phyloP scores from a whole-genome alignment of 2,113 vertebrate species.

The Megaceryle torquata region DNA sequence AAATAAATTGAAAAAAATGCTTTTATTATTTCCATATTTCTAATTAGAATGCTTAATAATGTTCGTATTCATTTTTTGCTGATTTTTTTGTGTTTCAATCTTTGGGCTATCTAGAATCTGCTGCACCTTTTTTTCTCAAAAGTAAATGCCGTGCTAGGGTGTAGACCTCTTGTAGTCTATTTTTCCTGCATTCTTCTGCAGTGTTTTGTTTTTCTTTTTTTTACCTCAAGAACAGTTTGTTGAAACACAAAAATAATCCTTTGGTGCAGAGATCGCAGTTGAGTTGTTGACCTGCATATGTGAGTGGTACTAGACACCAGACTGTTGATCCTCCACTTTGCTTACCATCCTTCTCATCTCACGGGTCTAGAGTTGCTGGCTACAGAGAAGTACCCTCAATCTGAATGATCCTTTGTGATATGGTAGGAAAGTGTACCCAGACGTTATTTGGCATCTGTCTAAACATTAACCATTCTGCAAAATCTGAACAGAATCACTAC shows the following conservation, averaged over 20 bases:
- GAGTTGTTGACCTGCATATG: background rate
- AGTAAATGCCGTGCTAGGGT: background rate
- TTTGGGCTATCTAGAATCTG: background rate
- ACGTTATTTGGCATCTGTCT: background rate
- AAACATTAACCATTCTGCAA: background rate
- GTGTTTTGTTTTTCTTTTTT: background rate
- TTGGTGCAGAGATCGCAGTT: background rate
- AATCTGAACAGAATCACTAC: background rate
- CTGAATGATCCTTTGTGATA: background rate
- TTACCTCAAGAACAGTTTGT: background rate
- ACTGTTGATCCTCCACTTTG: background rate
- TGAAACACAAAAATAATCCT: background rate
- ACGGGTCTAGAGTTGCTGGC: background rate
- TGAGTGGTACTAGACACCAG: background rate
- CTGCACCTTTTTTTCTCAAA: background rate
- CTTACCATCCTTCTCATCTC: background rate
- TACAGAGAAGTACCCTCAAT: background rate
- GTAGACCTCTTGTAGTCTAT: background rate
- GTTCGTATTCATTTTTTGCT: background rate
- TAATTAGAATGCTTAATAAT: background rate
- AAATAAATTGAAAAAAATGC: background rate
- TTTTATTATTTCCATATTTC: background rate
- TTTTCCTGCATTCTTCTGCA: background rate
- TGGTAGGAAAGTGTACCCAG: background rate
- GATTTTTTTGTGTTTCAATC: background rate